Conservation (phyloP, 2,113 vertebrate species). For the Microtus pennsylvanicus region DNA sequence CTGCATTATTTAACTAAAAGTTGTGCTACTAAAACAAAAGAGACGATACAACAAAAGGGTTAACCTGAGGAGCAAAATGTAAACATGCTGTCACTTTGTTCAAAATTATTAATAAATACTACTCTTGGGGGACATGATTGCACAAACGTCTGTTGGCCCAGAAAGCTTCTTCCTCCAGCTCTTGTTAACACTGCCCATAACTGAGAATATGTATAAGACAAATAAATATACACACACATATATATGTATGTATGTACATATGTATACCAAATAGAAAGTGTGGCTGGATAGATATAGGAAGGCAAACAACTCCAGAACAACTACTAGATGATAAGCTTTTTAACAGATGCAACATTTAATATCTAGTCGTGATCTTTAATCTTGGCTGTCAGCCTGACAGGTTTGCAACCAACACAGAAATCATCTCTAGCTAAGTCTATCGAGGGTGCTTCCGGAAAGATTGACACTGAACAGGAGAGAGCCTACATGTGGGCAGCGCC, state of each 20-base stretch:
- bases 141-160: neutral
- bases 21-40: neutral
- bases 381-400: neutral
- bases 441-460: neutral
- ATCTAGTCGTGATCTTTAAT: neutral
- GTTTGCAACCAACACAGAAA: neutral
- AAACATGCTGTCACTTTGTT: neutral
- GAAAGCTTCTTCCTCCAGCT: neutral
- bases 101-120: neutral
- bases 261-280: neutral
- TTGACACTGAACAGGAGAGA: neutral
- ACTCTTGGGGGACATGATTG: neutral
- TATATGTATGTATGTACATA: too few relatives aligned
- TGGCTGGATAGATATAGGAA: neutral
- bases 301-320: neutral
- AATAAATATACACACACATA: neutral
- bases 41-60: neutral
- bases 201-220: neutral
- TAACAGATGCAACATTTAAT: neutral
- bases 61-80: neutral
- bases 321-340: neutral
- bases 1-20: neutral
- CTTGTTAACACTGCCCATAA: neutral
- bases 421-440: neutral
- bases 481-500: too few relatives aligned